Evolutionary conservation across 1,140 invertebrate species (phyloP).

Genomic region (Trichonephila inaurata): DNA sequence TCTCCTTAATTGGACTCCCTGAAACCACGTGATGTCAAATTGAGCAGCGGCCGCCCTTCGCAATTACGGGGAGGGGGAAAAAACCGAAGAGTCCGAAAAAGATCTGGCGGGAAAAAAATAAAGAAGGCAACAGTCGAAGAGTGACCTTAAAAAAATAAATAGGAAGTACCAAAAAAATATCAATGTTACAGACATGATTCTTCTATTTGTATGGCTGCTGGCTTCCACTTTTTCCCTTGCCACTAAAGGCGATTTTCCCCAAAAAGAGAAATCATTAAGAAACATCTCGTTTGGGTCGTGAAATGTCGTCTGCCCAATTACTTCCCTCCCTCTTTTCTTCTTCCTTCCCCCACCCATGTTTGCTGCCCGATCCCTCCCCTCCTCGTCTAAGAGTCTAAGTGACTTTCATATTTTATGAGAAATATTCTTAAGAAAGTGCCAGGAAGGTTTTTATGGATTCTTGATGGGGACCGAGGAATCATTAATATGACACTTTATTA

Average conservation of each 20-base stretch:
- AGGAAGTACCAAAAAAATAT: background rate
- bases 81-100: background rate
- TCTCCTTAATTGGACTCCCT: conserved; percentile 3
- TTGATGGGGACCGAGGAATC: background rate
- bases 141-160: conserved; percentile 14
- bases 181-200: conserved; percentile 16
- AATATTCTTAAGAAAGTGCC: background rate
- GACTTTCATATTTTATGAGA: conserved; percentile 32
- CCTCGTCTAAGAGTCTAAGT: background rate
- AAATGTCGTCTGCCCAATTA: conserved; percentile 68
- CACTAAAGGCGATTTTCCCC: conserved; percentile 59
- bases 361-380: background rate
- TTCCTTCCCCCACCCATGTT: background rate
- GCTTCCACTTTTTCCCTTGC: conserved; percentile 10
- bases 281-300: conserved; percentile 56
- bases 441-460: background rate
- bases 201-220: background rate
- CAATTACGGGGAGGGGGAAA: conserved; percentile 12
- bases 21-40: conserved; percentile 47
- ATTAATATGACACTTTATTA: background rate
- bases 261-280: conserved; percentile 56
- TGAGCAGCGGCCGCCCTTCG: background rate
- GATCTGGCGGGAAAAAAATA: background rate
- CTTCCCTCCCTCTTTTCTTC: background rate
- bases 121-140: background rate